A percentile compares a stretch with the other conserved stretches of the same genome.
Evolutionary conservation across 2,797 vertebrate genomes (phyloP).

Genomic region (Spea hammondii): DNA sequence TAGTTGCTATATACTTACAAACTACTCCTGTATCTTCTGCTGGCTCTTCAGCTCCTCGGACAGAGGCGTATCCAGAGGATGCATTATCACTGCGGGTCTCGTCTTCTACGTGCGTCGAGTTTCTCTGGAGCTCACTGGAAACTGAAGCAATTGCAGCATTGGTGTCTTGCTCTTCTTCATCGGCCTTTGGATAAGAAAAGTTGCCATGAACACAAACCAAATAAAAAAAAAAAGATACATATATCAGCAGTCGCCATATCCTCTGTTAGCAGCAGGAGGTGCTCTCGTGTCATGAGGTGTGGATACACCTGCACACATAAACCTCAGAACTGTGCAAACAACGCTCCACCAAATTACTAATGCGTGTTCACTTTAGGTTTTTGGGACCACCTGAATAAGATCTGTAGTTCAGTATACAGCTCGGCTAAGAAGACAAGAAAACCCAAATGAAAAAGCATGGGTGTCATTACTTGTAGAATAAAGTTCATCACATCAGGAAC

Average conservation of each 20-base stretch:
- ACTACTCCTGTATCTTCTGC: slow-evolving; percentile 60
- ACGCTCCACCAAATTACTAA: no score
- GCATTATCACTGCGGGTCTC: slow-evolving; percentile 73
- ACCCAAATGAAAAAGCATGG: no score
- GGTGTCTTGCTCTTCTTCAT: slow-evolving; percentile 59
- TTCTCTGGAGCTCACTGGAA: slow-evolving; percentile 57
- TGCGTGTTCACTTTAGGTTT: no score
- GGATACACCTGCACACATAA: no score
- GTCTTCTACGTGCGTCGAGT: slow-evolving; percentile 62
- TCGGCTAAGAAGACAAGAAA: no score
- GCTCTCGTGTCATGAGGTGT: neutral
- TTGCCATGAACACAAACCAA: neutral
- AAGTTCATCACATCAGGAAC: no score
- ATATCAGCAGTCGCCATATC: neutral
- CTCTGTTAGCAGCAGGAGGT: slow-evolving; percentile 13
- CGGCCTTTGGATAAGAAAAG: slow-evolving; percentile 54
- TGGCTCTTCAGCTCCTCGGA: slow-evolving; percentile 71
- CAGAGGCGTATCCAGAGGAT: slow-evolving; percentile 79
- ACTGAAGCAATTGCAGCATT: slow-evolving; percentile 61
- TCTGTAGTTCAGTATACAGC: no score
- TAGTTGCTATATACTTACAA: slow-evolving; percentile 54
- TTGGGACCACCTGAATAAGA: no score
- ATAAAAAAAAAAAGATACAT: neutral
- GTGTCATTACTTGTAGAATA: no score
- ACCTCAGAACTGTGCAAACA: no score